Percentiles rank a stretch among this genome's conserved stretches.
Evolutionary conservation across 2,113 vertebrate genomes (phyloP).

Genomic region (Hydrolagus affinis): DNA sequence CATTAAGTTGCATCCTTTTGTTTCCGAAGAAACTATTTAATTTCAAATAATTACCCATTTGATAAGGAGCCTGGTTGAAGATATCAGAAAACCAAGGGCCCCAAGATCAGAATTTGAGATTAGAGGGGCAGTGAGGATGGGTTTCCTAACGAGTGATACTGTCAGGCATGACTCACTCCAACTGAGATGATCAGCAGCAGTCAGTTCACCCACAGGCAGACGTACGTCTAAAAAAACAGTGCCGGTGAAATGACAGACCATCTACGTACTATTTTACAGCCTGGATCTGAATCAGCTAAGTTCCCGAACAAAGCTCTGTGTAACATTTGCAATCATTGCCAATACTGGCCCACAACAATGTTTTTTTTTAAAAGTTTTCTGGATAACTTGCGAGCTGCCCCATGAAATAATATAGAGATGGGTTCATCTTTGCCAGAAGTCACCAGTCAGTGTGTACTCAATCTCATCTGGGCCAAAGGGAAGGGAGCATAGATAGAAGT

Average conservation of each 20-base stretch:
- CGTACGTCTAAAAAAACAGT: background rate
- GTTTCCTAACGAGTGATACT: background rate
- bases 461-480: no score
- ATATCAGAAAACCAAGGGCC: background rate
- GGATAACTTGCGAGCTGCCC: no score
- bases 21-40: background rate
- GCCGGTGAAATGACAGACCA: background rate
- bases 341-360: background rate
- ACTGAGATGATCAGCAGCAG: background rate
- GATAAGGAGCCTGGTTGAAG: background rate
- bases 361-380: no score
- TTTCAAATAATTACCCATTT: background rate
- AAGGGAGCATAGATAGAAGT: no score
- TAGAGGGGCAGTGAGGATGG: background rate
- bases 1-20: background rate
- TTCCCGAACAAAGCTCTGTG: background rate
- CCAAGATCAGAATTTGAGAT: background rate
- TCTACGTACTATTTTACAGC: background rate
- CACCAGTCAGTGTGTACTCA: no score
- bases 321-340: background rate
- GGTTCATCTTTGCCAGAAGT: no score
- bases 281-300: slow-evolving; percentile 1
- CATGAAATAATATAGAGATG: no score
- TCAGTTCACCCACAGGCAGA: background rate
- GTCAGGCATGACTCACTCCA: no score